These are phyloP conservation scores for Varroa destructor DNA, from an alignment of 1,140 invertebrate genomes.

Conservation along the genomic window DNA sequence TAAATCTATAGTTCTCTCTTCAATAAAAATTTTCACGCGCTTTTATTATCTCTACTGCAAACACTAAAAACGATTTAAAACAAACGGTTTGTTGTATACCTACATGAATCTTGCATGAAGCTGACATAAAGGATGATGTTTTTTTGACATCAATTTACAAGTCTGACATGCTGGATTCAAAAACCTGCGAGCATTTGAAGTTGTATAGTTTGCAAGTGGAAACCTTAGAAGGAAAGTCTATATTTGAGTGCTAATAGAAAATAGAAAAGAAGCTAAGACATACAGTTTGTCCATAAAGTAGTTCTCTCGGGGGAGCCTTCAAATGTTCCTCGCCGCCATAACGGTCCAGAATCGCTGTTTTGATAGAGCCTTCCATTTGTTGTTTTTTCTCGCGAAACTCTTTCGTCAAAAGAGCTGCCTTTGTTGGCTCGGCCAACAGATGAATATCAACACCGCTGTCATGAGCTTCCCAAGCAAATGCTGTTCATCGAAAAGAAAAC, in stretches of 20 bases:
- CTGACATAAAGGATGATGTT: no score
- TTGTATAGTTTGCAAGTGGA: no score
- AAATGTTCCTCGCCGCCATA: constrained; percentile 89
- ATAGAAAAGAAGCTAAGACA: background rate
- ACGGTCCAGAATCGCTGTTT: constrained; percentile 61
- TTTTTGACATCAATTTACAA: no score
- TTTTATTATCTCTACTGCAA: no score
- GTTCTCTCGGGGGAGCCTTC: constrained; percentile 62
- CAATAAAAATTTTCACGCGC: no score
- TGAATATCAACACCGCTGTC: constrained; percentile 88
- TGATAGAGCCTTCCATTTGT: constrained; percentile 60
- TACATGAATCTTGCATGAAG: no score
- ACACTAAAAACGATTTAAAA: no score
- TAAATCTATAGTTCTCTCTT: background rate
- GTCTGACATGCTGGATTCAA: no score
- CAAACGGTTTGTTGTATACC: no score
- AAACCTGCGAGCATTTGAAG: no score
- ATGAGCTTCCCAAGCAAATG: constrained; percentile 97
- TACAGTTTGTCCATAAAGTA: constrained; percentile 76
- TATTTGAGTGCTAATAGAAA: no score
- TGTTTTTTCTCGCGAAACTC: constrained; percentile 81
- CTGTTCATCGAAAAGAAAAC: constrained; percentile 34
- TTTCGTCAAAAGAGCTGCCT: constrained; percentile 75
- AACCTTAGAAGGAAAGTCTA: no score
- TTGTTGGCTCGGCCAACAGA: constrained; percentile 90